These are phyloP conservation scores for Pentalonia nigronervosa DNA, from an alignment of 1,140 invertebrate species.

Conservation along the genomic window DNA sequence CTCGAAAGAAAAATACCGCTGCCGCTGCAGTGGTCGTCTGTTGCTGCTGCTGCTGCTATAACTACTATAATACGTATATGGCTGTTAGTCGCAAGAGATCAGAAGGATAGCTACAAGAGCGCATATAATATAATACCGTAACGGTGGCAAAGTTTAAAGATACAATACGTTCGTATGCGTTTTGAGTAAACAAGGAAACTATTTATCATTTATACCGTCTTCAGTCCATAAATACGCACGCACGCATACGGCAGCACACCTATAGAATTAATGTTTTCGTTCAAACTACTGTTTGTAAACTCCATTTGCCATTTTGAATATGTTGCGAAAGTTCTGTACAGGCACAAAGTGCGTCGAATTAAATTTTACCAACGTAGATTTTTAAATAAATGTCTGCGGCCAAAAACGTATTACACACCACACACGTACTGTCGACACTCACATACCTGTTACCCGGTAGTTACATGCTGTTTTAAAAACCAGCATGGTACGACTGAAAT, in stretches of 20 bases:
- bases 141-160: slow-evolving; percentile 1
- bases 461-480: not conserved
- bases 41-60: not conserved
- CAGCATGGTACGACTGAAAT: too few relatives aligned
- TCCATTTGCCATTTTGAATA: slow-evolving; percentile 41
- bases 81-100: not conserved
- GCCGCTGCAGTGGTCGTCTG: not conserved
- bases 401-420: not conserved
- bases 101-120: not conserved
- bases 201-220: slow-evolving; percentile 41
- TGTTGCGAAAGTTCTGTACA: slow-evolving; percentile 3
- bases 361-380: not conserved
- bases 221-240: not conserved
- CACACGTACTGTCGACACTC: not conserved
- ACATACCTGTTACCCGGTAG: not conserved
- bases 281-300: slow-evolving; percentile 43
- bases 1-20: not conserved
- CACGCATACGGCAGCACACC: not conserved
- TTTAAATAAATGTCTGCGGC: not conserved
- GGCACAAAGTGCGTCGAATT: not conserved
- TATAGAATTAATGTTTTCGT: slow-evolving; percentile 46
- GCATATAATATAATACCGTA: not conserved
- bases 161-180: slow-evolving; percentile 9
- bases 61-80: not conserved
- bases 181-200: slow-evolving; percentile 34